These are phyloP conservation scores for Lutjanus erythropterus DNA, from an alignment of 2,113 vertebrate genomes.

Conservation along the genomic window DNA sequence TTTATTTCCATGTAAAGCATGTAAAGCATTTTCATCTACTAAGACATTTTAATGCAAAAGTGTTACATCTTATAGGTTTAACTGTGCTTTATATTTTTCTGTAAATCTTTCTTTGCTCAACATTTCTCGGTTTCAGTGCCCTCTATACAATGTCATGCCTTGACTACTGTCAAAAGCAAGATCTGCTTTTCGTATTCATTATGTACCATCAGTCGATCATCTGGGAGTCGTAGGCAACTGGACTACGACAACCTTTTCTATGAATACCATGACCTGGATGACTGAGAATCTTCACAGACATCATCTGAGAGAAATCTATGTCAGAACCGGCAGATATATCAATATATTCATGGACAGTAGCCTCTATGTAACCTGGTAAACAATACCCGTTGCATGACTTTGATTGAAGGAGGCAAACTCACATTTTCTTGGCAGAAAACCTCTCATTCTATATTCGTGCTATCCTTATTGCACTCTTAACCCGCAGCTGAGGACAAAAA, in stretches of 20 bases:
- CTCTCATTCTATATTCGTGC: conserved; percentile 1
- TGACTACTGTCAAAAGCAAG: background rate
- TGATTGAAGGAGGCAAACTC: conserved; percentile 2
- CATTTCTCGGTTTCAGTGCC: background rate
- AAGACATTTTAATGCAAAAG: too few species aligned
- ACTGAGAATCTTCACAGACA: too few species aligned
- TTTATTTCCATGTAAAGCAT: too few species aligned
- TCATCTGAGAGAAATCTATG: background rate
- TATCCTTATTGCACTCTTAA: conserved; percentile 6
- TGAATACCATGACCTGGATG: too few species aligned
- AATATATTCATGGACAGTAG: background rate
- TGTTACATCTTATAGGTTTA: too few species aligned
- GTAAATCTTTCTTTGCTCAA: too few species aligned
- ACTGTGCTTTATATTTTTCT: background rate
- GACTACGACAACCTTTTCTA: too few species aligned
- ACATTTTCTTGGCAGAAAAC: conserved; percentile 26
- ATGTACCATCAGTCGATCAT: background rate
- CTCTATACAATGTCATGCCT: background rate
- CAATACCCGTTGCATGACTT: conserved; percentile 12
- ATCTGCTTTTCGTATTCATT: background rate
- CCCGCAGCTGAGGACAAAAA: conserved; percentile 36
- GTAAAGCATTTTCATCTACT: too few species aligned
- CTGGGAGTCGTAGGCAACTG: too few species aligned
- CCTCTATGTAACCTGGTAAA: background rate
- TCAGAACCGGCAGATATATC: background rate